Evolutionary conservation across 2,888 invertebrate genomes (phyloP).

Genomic region (Kuschelorhynchus macadamiae): DNA sequence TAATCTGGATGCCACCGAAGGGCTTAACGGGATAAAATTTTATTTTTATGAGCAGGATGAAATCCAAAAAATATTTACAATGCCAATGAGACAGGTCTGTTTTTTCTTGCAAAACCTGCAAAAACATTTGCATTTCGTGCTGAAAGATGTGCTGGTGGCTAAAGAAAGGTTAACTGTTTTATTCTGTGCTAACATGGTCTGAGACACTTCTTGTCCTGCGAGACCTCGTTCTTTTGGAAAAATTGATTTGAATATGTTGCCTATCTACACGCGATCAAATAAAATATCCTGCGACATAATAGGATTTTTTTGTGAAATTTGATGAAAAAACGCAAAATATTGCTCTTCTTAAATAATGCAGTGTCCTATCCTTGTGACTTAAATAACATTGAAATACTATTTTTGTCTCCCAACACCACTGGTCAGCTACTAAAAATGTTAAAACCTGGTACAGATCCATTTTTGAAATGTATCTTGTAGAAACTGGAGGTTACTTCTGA

Average conservation of each 20-base stretch:
- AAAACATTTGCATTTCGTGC: conserved; percentile 18
- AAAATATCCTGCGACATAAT: neutral
- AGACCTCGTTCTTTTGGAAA: conserved; percentile 17
- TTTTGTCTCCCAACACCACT: neutral
- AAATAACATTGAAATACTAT: neutral
- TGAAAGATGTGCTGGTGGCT: conserved; percentile 19
- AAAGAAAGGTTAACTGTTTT: conserved; percentile 15
- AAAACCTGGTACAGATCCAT: conserved; percentile 1
- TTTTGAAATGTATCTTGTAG: neutral
- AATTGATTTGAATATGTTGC: neutral
- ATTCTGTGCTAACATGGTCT: conserved; percentile 15
- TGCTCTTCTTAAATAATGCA: neutral
- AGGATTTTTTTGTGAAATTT: too few species aligned
- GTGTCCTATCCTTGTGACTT: neutral
- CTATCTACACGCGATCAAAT: neutral
- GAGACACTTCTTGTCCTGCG: too few species aligned
- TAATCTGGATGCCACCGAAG: conserved; percentile 1
- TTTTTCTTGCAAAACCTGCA: conserved; percentile 15
- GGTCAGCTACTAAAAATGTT: conserved; percentile 2
- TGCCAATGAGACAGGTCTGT: conserved; percentile 25
- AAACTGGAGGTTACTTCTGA: neutral
- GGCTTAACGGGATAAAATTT: conserved; percentile 13
- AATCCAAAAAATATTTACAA: conserved; percentile 23
- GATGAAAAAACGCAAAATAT: too few species aligned
- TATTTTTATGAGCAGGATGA: conserved; percentile 9